Percentiles rank a stretch among this genome's conserved stretches.
These are phyloP conservation scores for Volucella bombylans DNA, from an alignment of 2,888 invertebrate species.

Conservation along the genomic window DNA sequence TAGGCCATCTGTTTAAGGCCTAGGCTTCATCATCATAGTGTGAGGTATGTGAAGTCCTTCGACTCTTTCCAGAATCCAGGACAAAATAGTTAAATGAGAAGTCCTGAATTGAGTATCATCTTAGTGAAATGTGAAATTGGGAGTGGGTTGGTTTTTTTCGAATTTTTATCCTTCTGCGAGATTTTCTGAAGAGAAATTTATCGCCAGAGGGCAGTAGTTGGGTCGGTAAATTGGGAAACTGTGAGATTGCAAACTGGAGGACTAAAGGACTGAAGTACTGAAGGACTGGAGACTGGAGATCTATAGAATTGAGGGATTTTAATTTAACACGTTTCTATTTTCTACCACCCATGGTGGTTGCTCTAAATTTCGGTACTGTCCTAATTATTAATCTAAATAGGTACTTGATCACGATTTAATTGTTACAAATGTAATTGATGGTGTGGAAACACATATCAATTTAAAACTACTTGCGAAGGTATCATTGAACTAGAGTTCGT, in stretches of 20 bases:
- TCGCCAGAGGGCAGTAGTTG: conserved; percentile 52
- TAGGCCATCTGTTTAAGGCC: conserved; percentile 65
- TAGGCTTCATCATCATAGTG: conserved; percentile 11
- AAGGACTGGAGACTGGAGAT: conserved; percentile 22
- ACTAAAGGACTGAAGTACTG: conserved; percentile 48
- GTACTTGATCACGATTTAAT: conserved; percentile 60
- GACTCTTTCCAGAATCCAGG: conserved; percentile 61
- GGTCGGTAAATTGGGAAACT: background rate
- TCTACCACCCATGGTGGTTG: conserved; percentile 71
- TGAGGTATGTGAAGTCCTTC: background rate
- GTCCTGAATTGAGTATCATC: conserved; percentile 49
- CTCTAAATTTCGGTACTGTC: conserved; percentile 63
- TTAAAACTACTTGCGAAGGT: too few relatives aligned
- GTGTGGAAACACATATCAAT: background rate
- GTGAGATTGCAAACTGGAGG: too few relatives aligned
- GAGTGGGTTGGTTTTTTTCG: conserved; percentile 15
- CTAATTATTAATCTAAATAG: conserved; percentile 56
- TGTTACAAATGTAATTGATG: background rate
- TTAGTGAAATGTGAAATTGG: conserved; percentile 44
- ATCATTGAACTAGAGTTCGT: too few relatives aligned
- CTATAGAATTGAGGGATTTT: conserved; percentile 26
- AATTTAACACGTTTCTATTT: conserved; percentile 71
- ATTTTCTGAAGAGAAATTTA: conserved; percentile 40
- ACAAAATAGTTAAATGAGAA: conserved; percentile 66
- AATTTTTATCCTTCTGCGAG: conserved; percentile 22